Evolutionary conservation across 2,113 vertebrate species (phyloP).

Genomic region (Tenrec ecaudatus): DNA sequence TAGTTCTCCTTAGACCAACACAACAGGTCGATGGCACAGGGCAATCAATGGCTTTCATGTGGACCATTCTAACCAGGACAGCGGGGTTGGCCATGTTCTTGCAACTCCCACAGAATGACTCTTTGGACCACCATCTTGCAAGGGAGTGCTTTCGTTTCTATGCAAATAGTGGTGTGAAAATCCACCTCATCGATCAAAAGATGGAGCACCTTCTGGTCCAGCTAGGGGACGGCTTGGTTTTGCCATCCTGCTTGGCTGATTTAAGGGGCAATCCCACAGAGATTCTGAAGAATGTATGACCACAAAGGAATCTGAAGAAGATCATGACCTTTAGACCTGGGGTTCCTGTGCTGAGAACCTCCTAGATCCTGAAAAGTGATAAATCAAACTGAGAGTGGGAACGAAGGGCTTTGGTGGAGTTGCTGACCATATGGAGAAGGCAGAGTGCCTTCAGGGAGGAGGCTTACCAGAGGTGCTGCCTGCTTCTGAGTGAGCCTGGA

Average conservation of each 20-base stretch:
- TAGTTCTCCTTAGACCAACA: accelerated
- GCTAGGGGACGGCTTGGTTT: background rate
- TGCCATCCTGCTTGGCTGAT: background rate
- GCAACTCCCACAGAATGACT: background rate
- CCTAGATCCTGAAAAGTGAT: background rate
- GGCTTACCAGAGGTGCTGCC: background rate
- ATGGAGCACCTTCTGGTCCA: background rate
- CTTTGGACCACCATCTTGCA: background rate
- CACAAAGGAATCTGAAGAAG: background rate
- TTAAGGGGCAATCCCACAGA: background rate
- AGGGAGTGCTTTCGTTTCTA: background rate
- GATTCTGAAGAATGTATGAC: background rate
- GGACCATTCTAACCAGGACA: background rate
- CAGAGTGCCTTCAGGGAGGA: background rate
- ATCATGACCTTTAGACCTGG: background rate
- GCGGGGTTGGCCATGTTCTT: background rate
- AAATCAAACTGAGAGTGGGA: too few species aligned
- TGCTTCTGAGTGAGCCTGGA: background rate
- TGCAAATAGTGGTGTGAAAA: background rate
- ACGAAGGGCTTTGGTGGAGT: background rate
- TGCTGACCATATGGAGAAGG: background rate
- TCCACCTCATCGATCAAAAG: background rate
- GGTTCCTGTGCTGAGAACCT: background rate
- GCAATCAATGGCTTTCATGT: background rate
- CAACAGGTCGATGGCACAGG: background rate